A percentile compares a stretch with the other conserved stretches of the same genome.
Conservation (phyloP, 1,140 invertebrate species). For the Pogonomyrmex barbatus region DNA sequence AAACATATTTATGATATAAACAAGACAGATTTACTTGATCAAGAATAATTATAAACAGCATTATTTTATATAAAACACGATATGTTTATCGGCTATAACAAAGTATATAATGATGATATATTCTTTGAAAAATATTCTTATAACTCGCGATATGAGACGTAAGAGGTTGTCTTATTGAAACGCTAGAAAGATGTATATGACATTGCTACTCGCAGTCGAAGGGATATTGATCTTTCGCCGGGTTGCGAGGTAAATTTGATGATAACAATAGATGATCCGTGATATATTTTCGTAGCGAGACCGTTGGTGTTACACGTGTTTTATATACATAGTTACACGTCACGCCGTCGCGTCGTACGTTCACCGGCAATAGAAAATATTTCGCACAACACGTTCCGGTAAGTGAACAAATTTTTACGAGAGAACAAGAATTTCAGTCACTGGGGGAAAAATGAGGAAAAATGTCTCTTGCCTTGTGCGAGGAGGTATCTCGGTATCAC, state of each 20-base stretch:
- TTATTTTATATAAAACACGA: neutral
- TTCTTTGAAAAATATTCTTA: neutral
- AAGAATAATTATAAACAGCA: neutral
- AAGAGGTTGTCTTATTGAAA: neutral
- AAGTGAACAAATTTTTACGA: neutral
- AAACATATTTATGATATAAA: neutral
- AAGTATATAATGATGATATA: neutral
- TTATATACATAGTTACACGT: neutral
- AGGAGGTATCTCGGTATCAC: neutral
- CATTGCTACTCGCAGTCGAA: neutral
- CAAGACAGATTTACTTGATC: neutral
- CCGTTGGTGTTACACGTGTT: neutral
- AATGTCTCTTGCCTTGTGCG: constrained; percentile 6
- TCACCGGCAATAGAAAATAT: neutral
- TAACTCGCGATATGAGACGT: neutral
- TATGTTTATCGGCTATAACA: neutral
- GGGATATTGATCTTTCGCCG: constrained; percentile 5
- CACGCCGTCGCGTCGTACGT: neutral
- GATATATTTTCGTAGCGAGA: constrained; percentile 16
- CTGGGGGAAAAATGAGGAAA: neutral
- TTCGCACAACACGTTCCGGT: neutral
- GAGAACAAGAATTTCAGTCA: constrained; percentile 26
- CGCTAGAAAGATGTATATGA: constrained; percentile 17
- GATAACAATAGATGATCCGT: neutral
- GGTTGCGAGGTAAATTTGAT: constrained; percentile 19